Percentiles rank a stretch among this genome's conserved stretches.
Evolutionary conservation across 2,113 vertebrate species (phyloP).

Genomic region (Solea solea): DNA sequence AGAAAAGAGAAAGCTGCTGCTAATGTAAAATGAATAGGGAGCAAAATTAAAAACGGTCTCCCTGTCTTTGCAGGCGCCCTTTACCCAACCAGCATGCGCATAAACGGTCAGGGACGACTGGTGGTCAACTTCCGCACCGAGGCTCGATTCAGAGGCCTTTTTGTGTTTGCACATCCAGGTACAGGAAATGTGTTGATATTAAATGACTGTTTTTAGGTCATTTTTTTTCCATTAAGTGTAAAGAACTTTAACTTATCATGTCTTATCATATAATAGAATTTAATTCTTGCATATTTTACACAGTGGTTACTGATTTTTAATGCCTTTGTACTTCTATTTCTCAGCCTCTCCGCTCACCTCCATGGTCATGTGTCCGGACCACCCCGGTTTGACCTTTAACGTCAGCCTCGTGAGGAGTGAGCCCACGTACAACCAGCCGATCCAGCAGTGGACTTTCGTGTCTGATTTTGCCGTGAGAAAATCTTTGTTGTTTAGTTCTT

Average conservation of each 20-base stretch:
- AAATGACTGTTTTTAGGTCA: background rate
- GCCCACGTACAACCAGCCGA: conserved; percentile 89
- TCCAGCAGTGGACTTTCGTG: conserved; percentile 93
- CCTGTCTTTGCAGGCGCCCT: conserved; percentile 85
- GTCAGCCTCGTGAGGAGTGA: conserved; percentile 88
- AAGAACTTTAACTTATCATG: too few relatives aligned
- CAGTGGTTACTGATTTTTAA: background rate
- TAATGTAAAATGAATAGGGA: background rate
- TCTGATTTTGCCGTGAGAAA: conserved; percentile 92
- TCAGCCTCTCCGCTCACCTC: conserved; percentile 86
- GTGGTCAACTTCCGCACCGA: conserved; percentile 96
- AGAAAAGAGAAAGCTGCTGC: background rate
- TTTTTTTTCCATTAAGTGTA: too few relatives aligned
- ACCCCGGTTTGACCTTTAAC: conserved; percentile 90
- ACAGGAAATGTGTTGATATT: background rate
- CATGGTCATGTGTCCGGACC: conserved; percentile 88
- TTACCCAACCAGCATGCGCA: conserved; percentile 95
- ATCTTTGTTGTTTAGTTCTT: background rate
- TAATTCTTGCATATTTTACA: background rate
- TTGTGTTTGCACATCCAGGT: conserved; percentile 87
- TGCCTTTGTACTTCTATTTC: background rate
- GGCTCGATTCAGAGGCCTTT: conserved; percentile 91
- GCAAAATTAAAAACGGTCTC: background rate
- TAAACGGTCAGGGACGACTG: conserved; percentile 88
- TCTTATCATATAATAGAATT: background rate